A percentile compares a stretch with the other conserved stretches of the same genome.
phyloP scores from a whole-genome alignment of 2,113 vertebrate species.

The Baryphthengus martii region DNA sequence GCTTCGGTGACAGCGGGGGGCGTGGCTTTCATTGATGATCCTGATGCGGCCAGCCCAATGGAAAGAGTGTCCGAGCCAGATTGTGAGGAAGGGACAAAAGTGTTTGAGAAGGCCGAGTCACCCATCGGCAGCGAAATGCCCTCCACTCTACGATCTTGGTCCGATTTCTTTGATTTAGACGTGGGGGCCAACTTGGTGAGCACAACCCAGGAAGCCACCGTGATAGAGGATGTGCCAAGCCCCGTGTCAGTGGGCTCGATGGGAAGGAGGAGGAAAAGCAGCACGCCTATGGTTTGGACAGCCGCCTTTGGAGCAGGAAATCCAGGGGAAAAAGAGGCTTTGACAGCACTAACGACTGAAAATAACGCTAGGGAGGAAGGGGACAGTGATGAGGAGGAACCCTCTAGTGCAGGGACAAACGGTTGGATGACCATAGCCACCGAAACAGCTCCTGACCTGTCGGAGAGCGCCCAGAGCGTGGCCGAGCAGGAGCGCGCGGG shows the following conservation, averaged over 20 bases:
- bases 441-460: accelerated
- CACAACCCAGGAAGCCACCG: not conserved
- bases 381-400: not conserved
- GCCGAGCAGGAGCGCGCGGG: accelerated
- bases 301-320: not conserved
- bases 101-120: accelerated
- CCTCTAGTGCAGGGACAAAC: accelerated
- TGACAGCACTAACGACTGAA: accelerated
- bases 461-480: accelerated
- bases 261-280: slow-evolving; percentile 1
- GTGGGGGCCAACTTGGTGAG: slow-evolving; percentile 35
- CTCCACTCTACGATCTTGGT: not conserved
- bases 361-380: not conserved
- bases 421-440: slow-evolving; percentile 32
- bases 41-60: accelerated
- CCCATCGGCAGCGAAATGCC: not conserved
- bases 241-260: not conserved
- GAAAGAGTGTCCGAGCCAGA: accelerated
- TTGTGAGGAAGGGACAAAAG: not conserved
- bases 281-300: not conserved
- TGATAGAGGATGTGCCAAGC: slow-evolving; percentile 27
- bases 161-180: not conserved
- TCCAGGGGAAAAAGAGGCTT: not conserved
- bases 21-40: not conserved
- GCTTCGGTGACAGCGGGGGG: slow-evolving; percentile 28